These are phyloP conservation scores for Oscheius sp. DNA, from an alignment of 2,888 invertebrate species.

Conservation along the genomic window DNA sequence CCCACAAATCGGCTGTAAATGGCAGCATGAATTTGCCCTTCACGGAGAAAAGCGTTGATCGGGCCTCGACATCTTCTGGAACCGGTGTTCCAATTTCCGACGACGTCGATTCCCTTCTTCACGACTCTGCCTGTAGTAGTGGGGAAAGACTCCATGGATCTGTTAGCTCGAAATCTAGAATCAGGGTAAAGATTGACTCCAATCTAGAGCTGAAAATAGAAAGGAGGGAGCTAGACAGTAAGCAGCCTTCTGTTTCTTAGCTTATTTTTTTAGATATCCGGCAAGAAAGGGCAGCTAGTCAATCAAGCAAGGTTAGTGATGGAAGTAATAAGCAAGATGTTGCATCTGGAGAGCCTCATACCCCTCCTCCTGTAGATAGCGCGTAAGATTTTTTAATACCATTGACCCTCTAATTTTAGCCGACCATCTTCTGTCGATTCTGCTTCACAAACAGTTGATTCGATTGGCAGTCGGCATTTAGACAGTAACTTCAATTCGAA, in stretches of 20 bases:
- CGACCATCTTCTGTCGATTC: constrained; percentile 50
- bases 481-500: constrained; percentile 51
- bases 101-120: constrained; percentile 26
- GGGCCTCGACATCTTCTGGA: constrained; percentile 38
- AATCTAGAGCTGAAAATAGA: constrained; percentile 54
- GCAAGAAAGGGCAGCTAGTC: constrained; percentile 52
- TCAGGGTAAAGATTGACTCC: constrained; percentile 52
- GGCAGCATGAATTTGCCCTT: constrained; percentile 45
- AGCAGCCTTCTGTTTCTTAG: not conserved
- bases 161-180: constrained; percentile 48
- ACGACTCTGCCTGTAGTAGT: constrained; percentile 47
- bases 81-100: constrained; percentile 5
- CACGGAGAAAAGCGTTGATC: constrained; percentile 52
- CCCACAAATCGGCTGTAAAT: constrained; percentile 45
- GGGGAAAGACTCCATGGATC: constrained; percentile 49
- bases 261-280: constrained; percentile 42
- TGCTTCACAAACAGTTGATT: constrained; percentile 50
- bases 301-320: constrained; percentile 47
- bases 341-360: not conserved
- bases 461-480: constrained; percentile 36
- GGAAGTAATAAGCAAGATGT: constrained; percentile 32
- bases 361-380: constrained; percentile 23
- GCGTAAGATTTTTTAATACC: constrained; percentile 1
- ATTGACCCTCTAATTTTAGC: not conserved
- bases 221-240: constrained; percentile 53